Conservation (phyloP, 1,140 invertebrate species). For the Carposina sasakii region DNA sequence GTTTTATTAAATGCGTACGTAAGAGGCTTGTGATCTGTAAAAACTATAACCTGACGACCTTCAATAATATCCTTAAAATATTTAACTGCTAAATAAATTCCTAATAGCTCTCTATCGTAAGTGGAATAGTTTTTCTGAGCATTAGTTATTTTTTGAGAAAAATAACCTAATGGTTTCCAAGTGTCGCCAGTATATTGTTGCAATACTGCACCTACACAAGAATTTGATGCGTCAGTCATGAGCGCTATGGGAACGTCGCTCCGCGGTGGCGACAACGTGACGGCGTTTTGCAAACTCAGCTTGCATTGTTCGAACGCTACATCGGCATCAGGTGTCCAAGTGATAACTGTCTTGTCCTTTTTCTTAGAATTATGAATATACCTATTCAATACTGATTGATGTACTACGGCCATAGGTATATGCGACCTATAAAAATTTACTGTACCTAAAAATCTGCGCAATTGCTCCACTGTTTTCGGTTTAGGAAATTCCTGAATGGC, state of each 20-base stretch:
- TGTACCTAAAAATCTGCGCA: constrained; percentile 38
- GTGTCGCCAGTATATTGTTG: constrained; percentile 29
- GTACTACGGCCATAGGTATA: constrained; percentile 26
- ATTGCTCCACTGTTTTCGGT: constrained; percentile 19
- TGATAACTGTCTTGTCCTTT: constrained; percentile 5
- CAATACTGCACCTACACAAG: constrained; percentile 38
- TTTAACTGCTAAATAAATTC: constrained; percentile 1
- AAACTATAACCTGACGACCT: constrained; percentile 17
- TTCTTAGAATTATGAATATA: constrained; percentile 1
- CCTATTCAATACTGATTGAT: constrained; percentile 2
- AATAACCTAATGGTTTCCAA: constrained; percentile 51
- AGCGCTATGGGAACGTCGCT: constrained; percentile 11
- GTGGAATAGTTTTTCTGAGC: constrained; percentile 36
- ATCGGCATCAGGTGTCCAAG: constrained; percentile 6
- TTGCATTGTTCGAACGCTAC: constrained; percentile 9
- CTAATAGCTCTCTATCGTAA: constrained; percentile 20
- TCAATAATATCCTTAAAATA: constrained; percentile 4
- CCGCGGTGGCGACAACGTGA: constrained; percentile 2
- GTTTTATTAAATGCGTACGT: constrained; percentile 13
- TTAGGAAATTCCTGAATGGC: constrained; percentile 20
- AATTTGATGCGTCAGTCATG: constrained; percentile 39
- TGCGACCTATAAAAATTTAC: constrained; percentile 33
- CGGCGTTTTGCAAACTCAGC: background rate
- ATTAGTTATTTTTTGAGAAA: constrained; percentile 28
- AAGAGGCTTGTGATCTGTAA: constrained; percentile 52